Evolutionary conservation across 2,113 vertebrate species (phyloP), one percentile per base, ranked within the genome.

Genomic region (Anoplopoma fimbria): DNA sequence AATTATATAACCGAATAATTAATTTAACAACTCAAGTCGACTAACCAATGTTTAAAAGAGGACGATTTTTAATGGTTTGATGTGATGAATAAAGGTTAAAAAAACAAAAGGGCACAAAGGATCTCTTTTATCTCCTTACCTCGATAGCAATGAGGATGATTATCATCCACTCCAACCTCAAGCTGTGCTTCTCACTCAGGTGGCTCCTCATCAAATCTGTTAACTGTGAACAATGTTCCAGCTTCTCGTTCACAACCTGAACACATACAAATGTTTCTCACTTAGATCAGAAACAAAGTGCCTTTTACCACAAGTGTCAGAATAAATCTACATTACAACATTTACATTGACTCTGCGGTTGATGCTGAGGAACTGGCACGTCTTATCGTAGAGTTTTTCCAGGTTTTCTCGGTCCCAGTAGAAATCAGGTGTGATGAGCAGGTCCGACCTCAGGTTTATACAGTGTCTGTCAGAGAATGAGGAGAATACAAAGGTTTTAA

Each of bases 111-210:
- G 29, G 5, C 4, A 63, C 65, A 3, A 36, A 31, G 9, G 4
- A 47, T 13, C 4, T 68, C 14, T 34, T n/a, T n/a, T 61, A 83
- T 97, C 96, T 98, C 96, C 81, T 89, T 87, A 99, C 98, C 96
- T 99, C 98, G 12, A 99, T 99, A 23, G 98, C 96, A 89, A 99
- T 99, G 25, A 99, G 96, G 77, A 99, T 96, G 14, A 99, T 97
- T 1, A 99, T 99, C 98, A 99, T 99, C 98, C 98, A 99, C 90
- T 99, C 98, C 4, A 99, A 90, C 49, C 98, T 96, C 12, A 99
- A 93, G 0, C 96, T 86, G 40, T 98, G 96, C 87, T 99, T 99
- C 85, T 99, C 97, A 0, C 94, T 96, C 89, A 99, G 92, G 91
- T 99, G 98, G 78, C 97, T 99, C 60, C 98, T 94, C 98, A 99